Evolutionary conservation across 2,797 vertebrate genomes (phyloP).

Genomic region (Trematocara caparti): DNA sequence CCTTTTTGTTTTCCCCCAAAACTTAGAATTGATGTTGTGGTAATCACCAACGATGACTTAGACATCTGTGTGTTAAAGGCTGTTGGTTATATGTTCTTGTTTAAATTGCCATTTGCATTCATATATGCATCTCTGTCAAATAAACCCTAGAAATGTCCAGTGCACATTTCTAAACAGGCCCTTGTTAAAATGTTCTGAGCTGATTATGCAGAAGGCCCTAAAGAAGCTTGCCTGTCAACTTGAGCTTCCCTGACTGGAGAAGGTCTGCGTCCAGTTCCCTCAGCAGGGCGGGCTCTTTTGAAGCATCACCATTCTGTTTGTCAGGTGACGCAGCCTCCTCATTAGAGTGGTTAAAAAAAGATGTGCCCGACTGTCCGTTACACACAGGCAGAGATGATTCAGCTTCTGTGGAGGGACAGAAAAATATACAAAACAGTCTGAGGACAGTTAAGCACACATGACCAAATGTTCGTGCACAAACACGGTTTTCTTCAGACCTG

Average conservation of each 20-base stretch:
- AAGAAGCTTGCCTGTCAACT: constrained; percentile 66
- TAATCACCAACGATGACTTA: not conserved
- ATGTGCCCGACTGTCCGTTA: constrained; percentile 46
- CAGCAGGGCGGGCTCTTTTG: constrained; percentile 56
- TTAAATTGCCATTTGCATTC: not conserved
- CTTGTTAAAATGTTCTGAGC: not conserved
- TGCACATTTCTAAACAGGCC: not conserved
- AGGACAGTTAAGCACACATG: not conserved
- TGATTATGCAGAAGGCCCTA: not conserved
- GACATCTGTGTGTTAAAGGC: not conserved
- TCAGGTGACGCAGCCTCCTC: constrained; percentile 39
- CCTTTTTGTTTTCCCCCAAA: not conserved
- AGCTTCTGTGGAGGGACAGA: constrained; percentile 11
- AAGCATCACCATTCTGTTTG: constrained; percentile 33
- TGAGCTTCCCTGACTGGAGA: constrained; percentile 75
- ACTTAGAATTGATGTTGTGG: not conserved
- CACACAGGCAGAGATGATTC: constrained; percentile 33
- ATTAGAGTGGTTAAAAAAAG: constrained; percentile 50
- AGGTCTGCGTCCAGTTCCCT: constrained; percentile 68
- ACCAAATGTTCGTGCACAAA: not conserved
- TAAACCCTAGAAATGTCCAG: not conserved
- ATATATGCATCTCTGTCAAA: not conserved
- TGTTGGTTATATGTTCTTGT: not conserved
- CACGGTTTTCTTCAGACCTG: constrained; percentile 44
- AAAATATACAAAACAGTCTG: not conserved